A percentile compares a stretch with the other conserved stretches of the same genome.
Evolutionary conservation across 2,888 invertebrate species (phyloP).

Genomic region (Andricus quercusramuli): DNA sequence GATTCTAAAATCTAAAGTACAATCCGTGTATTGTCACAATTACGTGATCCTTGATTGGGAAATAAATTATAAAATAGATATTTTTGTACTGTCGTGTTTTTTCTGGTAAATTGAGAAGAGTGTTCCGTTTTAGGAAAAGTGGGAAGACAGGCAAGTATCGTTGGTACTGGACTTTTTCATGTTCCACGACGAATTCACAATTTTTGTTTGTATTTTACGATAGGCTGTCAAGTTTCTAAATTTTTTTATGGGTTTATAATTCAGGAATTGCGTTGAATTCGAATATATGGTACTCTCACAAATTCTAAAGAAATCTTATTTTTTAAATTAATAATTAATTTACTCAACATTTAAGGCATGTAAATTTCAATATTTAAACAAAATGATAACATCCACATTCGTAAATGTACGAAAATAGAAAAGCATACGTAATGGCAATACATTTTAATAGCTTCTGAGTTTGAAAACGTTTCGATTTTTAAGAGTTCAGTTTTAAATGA

Average conservation of each 20-base stretch:
- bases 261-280: no score
- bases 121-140: conserved; percentile 14
- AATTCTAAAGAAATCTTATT: no score
- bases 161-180: conserved; percentile 25
- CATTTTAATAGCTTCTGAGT: neutral
- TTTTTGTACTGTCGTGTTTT: neutral
- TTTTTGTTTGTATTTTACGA: neutral
- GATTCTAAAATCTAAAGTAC: neutral
- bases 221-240: neutral
- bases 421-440: neutral
- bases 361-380: no score
- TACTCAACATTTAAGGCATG: no score
- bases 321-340: no score
- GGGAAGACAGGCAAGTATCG: conserved; percentile 40
- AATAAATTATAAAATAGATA: neutral
- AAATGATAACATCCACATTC: no score
- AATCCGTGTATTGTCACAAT: neutral
- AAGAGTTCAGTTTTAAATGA: neutral
- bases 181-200: neutral
- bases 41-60: neutral
- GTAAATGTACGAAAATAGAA: neutral
- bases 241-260: no score
- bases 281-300: no score
- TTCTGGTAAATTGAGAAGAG: neutral
- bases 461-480: neutral